Conservation (phyloP, 2,113 vertebrate species). For the Poeciliopsis turrubarensis region DNA sequence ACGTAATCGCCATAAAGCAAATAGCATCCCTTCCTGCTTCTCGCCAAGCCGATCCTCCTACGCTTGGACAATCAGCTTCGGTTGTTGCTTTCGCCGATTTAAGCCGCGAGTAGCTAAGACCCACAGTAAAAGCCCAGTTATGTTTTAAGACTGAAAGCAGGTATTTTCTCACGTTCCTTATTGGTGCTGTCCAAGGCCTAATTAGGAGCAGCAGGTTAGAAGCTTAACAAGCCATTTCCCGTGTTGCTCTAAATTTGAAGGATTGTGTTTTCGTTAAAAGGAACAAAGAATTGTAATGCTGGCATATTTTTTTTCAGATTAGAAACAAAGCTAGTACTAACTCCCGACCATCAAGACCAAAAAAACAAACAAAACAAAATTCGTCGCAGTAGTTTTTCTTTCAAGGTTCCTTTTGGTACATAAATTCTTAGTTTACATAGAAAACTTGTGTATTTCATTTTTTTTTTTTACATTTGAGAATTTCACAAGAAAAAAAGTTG, state of each 20-base stretch:
- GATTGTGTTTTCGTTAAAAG: neutral
- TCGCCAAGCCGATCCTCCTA: slow-evolving; percentile 26
- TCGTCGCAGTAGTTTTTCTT: neutral
- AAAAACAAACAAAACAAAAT: neutral
- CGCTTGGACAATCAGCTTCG: slow-evolving; percentile 38
- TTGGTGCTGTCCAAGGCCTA: neutral
- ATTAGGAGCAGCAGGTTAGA: neutral
- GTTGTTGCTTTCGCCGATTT: slow-evolving; percentile 24
- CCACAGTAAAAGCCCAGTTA: neutral
- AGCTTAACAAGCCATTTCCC: neutral
- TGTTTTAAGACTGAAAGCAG: slow-evolving; percentile 2
- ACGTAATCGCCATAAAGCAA: slow-evolving; percentile 69
- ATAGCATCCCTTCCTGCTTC: slow-evolving; percentile 56
- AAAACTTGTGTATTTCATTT: neutral
- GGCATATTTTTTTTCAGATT: neutral
- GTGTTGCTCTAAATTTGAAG: neutral
- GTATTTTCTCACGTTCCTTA: slow-evolving; percentile 15
- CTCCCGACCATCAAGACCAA: too few species aligned
- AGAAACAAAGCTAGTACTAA: neutral
- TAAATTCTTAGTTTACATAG: neutral
- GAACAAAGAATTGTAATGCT: too few species aligned
- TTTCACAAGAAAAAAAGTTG: neutral
- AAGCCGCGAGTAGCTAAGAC: slow-evolving; percentile 11
- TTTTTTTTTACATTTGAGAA: neutral
- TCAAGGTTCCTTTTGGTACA: neutral